These are phyloP conservation scores for Champsocephalus esox DNA, from an alignment of 2,797 vertebrate genomes.

Conservation along the genomic window DNA sequence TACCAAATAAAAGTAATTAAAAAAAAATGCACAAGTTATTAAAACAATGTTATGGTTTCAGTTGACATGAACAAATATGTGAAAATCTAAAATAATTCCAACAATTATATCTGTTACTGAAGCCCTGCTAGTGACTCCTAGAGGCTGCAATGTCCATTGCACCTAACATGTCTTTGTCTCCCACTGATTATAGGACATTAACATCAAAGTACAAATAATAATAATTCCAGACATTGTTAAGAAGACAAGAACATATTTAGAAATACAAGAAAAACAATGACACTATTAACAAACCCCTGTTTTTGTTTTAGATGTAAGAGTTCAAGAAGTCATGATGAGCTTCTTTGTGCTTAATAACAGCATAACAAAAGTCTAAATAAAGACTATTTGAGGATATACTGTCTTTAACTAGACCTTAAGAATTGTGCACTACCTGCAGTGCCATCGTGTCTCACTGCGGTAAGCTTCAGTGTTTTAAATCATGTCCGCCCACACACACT, in stretches of 20 bases:
- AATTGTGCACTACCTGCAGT: conserved; percentile 43
- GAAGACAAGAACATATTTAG: not conserved
- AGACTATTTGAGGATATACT: conserved; percentile 27
- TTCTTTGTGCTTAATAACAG: conserved; percentile 22
- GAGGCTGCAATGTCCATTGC: not conserved
- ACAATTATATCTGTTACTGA: not conserved
- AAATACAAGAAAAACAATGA: not conserved
- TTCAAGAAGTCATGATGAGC: not conserved
- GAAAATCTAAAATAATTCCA: not conserved
- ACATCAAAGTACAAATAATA: not conserved
- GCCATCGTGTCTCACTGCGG: conserved; percentile 25
- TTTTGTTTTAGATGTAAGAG: not conserved
- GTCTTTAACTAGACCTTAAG: conserved; percentile 36
- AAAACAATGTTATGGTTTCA: not conserved
- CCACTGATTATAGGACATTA: not conserved
- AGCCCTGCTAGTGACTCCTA: not conserved
- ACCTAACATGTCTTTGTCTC: not conserved
- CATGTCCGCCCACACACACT: conserved; percentile 52
- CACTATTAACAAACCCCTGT: not conserved
- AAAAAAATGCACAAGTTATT: not conserved
- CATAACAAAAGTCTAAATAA: conserved; percentile 13
- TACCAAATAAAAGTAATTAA: not conserved
- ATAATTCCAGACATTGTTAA: not conserved
- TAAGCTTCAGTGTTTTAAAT: conserved; percentile 52
- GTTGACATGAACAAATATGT: not conserved